Evolutionary conservation across 2,113 vertebrate genomes (phyloP).

Genomic region (Microcebus murinus): DNA sequence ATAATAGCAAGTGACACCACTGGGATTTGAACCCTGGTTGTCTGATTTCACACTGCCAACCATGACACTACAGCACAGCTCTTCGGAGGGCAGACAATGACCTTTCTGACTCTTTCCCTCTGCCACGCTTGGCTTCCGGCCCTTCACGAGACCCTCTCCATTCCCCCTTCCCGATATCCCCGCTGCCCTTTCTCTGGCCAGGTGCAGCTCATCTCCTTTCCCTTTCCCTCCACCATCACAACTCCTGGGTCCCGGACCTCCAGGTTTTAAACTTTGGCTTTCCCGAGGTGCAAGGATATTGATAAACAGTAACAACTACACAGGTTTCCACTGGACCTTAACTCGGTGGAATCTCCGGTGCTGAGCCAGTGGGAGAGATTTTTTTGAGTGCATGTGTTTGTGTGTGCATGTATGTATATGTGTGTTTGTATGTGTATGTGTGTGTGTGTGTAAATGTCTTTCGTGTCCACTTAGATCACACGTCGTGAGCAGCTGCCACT

Average conservation of each 20-base stretch:
- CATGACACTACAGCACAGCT: not conserved
- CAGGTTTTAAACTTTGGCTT: not conserved
- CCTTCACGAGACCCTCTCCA: not conserved
- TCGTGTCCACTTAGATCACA: not conserved
- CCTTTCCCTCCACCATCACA: not conserved
- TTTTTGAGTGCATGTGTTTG: not conserved
- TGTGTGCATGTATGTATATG: not conserved
- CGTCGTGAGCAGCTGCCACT: not conserved
- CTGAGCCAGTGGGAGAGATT: not conserved
- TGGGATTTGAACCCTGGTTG: not conserved
- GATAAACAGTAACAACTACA: not conserved
- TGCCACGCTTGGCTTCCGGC: not conserved
- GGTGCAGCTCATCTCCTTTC: not conserved
- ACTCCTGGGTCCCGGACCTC: not conserved
- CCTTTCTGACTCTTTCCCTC: not conserved
- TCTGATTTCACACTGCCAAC: not conserved
- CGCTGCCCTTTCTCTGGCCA: not conserved
- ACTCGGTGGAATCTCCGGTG: not conserved
- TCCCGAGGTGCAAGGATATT: not conserved
- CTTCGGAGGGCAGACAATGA: not conserved
- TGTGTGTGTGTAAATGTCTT: not conserved
- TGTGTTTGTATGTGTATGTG: not conserved
- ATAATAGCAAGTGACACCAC: not conserved
- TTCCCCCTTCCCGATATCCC: accelerated
- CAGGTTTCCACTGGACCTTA: not conserved